Evolutionary conservation across 2,113 vertebrate genomes (phyloP).

Genomic region (Nothocercus nigrocapillus): DNA sequence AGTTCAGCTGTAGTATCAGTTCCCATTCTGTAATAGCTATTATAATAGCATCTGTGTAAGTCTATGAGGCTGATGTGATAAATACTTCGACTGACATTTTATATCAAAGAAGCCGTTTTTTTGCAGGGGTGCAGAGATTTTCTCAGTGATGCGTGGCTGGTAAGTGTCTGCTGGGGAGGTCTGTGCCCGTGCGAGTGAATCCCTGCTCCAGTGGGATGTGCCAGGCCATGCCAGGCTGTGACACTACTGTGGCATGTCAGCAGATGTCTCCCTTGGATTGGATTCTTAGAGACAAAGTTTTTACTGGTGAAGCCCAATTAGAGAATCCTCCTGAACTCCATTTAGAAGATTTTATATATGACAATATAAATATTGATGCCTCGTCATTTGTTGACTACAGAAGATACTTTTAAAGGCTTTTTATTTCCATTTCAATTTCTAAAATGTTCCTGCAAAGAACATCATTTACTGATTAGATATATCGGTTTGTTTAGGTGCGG

Average conservation of each 20-base stretch:
- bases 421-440: constrained; percentile 56
- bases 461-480: constrained; percentile 54
- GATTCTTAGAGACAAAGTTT: not conserved
- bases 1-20: too few species aligned
- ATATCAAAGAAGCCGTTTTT: not conserved
- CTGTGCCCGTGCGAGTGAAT: fast-evolving
- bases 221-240: not conserved
- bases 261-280: constrained; percentile 72
- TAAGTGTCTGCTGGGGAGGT: not conserved
- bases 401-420: constrained; percentile 21
- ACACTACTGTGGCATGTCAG: constrained; percentile 17
- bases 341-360: not conserved
- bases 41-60: not conserved
- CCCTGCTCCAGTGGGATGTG: not conserved
- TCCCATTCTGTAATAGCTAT: not conserved
- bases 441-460: constrained; percentile 43
- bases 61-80: not conserved
- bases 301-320: not conserved
- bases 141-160: fast-evolving
- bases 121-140: fast-evolving
- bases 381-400: constrained; percentile 11
- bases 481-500: constrained; percentile 60
- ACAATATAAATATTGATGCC: not conserved
- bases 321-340: not conserved
- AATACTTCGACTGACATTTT: fast-evolving